phyloP scores from a whole-genome alignment of 2,888 invertebrate genomes.

The Resseliella maxima region DNA sequence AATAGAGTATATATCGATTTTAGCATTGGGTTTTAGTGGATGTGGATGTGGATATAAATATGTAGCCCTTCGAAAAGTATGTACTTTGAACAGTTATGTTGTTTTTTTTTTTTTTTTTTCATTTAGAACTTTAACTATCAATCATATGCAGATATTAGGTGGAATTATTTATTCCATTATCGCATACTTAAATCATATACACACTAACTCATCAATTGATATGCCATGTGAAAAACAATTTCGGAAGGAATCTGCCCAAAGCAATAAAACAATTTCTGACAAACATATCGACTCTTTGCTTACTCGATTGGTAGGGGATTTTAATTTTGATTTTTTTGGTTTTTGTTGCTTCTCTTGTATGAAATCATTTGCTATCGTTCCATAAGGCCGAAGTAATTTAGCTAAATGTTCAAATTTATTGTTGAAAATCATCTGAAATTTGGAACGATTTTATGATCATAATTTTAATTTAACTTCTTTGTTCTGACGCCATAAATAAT shows the following conservation, averaged over 20 bases:
- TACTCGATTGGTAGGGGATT: background rate
- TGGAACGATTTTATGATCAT: background rate
- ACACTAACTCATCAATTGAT: background rate
- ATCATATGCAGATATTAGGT: background rate
- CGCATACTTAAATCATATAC: background rate
- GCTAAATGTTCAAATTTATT: background rate
- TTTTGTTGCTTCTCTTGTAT: background rate
- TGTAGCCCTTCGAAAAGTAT: background rate
- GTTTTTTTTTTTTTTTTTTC: background rate
- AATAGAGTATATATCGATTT: background rate
- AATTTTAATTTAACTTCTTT: background rate
- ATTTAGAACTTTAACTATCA: background rate
- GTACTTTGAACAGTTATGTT: background rate
- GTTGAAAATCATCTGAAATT: background rate
- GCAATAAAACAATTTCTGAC: background rate
- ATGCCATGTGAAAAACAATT: background rate
- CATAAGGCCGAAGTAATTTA: constrained; percentile 34
- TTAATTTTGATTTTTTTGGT: background rate
- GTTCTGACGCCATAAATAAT: background rate
- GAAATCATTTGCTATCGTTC: background rate
- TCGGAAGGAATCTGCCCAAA: background rate
- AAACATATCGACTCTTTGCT: background rate
- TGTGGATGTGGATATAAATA: background rate
- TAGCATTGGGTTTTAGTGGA: too few species aligned
- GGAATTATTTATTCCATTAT: background rate